Percentiles rank a stretch among this genome's conserved stretches.
Evolutionary conservation across 1,140 invertebrate species (phyloP).

Genomic region (Hormaphis cornu): DNA sequence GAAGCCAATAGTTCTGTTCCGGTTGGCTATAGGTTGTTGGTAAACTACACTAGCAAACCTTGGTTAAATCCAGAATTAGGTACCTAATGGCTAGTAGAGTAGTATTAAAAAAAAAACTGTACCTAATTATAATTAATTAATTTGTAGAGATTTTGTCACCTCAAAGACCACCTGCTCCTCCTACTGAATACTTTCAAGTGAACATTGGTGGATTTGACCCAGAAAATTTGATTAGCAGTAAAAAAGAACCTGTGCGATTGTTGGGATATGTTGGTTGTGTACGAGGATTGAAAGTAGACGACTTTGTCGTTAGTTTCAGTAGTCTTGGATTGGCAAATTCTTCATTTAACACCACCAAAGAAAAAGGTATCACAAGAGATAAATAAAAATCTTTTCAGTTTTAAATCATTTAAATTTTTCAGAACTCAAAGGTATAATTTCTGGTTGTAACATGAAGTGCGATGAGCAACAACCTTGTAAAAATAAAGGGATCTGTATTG

Average conservation of each 20-base stretch:
- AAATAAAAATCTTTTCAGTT: background rate
- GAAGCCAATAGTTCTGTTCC: slow-evolving; percentile 61
- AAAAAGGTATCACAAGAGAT: background rate
- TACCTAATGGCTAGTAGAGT: background rate
- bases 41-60: slow-evolving; percentile 68
- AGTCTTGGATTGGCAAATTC: slow-evolving; percentile 22
- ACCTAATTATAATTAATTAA: background rate
- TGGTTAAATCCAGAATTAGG: slow-evolving; percentile 73
- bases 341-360: slow-evolving; percentile 23
- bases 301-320: slow-evolving; percentile 61
- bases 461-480: slow-evolving; percentile 69
- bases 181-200: slow-evolving; percentile 77
- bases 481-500: slow-evolving; percentile 76
- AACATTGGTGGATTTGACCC: slow-evolving; percentile 78
- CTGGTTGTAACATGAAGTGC: slow-evolving; percentile 80
- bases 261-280: slow-evolving; percentile 77
- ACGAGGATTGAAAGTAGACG: slow-evolving; percentile 75
- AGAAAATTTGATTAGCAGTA: slow-evolving; percentile 56
- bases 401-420: background rate
- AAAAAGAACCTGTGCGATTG: slow-evolving; percentile 50
- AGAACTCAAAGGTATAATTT: slow-evolving; percentile 58
- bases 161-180: slow-evolving; percentile 67
- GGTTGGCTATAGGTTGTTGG: slow-evolving; percentile 57
- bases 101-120: background rate
- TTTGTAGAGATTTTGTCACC: slow-evolving; percentile 68